Evolutionary conservation across 2,113 vertebrate species (phyloP).

Genomic region (Gadus macrocephalus): DNA sequence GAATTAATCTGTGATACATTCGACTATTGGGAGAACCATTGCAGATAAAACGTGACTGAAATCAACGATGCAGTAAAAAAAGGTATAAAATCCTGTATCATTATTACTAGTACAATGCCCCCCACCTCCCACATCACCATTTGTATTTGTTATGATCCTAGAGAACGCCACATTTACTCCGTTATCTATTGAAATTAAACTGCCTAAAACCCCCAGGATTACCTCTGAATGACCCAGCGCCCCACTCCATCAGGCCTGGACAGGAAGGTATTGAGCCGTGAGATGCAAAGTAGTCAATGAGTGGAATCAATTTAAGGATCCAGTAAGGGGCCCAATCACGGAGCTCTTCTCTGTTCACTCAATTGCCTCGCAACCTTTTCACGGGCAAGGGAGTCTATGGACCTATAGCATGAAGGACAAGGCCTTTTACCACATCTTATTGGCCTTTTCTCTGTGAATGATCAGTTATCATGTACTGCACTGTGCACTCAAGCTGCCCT

Average conservation of each 20-base stretch:
- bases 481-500: no score
- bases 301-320: slow-evolving; percentile 51
- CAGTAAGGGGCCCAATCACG: slow-evolving; percentile 35
- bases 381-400: slow-evolving; percentile 4
- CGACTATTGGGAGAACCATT: no score
- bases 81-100: no score
- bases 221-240: slow-evolving; percentile 40
- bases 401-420: no score
- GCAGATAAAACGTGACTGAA: no score
- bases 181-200: background rate
- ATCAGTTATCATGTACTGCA: background rate
- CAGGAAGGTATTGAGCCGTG: slow-evolving; percentile 32
- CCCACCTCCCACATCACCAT: no score
- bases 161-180: background rate
- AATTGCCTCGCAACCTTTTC: slow-evolving; percentile 24
- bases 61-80: no score
- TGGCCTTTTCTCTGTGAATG: background rate
- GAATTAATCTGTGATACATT: no score
- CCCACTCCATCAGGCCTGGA: slow-evolving; percentile 36
- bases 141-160: no score
- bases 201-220: slow-evolving; percentile 9
- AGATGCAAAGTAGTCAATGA: slow-evolving; percentile 52
- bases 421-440: background rate
- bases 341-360: slow-evolving; percentile 24
- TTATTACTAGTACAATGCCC: no score